Conservation (phyloP, 2,113 vertebrate genomes). For the Nothoprocta pentlandii region DNA sequence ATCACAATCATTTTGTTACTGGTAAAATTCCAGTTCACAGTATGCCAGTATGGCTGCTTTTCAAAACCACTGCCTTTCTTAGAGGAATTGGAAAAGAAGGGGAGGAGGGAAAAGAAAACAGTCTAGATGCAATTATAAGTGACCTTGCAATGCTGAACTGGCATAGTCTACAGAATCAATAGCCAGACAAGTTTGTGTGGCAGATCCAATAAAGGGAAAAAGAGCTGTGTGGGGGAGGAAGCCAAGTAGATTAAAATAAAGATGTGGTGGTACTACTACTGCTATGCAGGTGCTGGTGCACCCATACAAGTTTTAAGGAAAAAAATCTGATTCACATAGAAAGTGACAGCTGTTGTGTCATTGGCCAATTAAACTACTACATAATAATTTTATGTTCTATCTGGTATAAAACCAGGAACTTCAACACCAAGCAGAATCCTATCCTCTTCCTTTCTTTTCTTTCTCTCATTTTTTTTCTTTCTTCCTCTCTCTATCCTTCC, state of each 20-base stretch:
- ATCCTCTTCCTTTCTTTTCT: background rate
- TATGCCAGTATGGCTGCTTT: background rate
- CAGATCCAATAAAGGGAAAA: constrained; percentile 43
- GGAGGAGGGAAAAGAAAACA: background rate
- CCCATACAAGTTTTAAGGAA: constrained; percentile 16
- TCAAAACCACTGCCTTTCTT: background rate
- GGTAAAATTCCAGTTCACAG: constrained; percentile 25
- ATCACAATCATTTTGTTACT: background rate
- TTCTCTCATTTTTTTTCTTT: too few relatives aligned
- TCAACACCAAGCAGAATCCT: background rate
- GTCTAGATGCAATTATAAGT: constrained; percentile 58
- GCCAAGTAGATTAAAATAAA: constrained; percentile 17
- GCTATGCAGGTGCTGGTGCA: background rate
- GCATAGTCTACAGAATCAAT: constrained; percentile 58
- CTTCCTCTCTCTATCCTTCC: rapidly evolving
- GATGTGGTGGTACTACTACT: background rate
- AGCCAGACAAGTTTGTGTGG: constrained; percentile 35
- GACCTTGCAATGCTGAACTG: constrained; percentile 57
- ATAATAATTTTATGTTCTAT: constrained; percentile 35
- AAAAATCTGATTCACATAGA: constrained; percentile 55
- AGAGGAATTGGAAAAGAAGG: background rate
- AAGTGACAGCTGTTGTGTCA: constrained; percentile 47
- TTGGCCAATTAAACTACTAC: constrained; percentile 45
- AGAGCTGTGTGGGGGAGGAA: background rate
- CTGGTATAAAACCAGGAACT: background rate